phyloP scores from a whole-genome alignment of 2,113 vertebrate genomes.

The Rhegmatorhina hoffmannsi region DNA sequence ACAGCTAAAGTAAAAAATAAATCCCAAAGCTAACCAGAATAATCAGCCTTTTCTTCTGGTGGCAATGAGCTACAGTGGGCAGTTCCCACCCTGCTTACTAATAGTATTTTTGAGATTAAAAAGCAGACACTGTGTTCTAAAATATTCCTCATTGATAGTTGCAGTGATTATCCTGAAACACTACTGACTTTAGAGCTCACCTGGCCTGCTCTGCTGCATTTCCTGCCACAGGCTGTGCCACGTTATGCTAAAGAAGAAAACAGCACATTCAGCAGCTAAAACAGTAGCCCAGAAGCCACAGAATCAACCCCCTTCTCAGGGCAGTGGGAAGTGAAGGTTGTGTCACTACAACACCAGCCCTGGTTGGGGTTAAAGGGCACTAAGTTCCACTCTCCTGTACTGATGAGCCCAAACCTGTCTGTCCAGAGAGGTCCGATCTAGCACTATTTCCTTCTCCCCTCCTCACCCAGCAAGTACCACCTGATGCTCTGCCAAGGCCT shows the following conservation, averaged over 20 bases:
- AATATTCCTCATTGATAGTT: background rate
- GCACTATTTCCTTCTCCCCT: background rate
- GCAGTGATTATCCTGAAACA: background rate
- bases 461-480: background rate
- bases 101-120: background rate
- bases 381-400: background rate
- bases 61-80: background rate
- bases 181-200: background rate
- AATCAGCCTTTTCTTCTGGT: background rate
- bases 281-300: background rate
- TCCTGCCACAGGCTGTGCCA: background rate
- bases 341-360: background rate
- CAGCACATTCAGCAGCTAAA: background rate
- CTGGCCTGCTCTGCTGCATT: background rate
- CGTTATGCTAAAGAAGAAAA: background rate
- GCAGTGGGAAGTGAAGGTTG: background rate
- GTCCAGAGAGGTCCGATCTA: accelerated
- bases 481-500: background rate
- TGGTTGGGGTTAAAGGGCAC: background rate
- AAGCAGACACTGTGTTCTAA: background rate
- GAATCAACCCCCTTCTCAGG: background rate
- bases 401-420: background rate
- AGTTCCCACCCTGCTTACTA: background rate
- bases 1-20: background rate
- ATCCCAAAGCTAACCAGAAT: background rate